Conservation (phyloP, 2,888 invertebrate species). For the Drosophila nr. fundita region DNA sequence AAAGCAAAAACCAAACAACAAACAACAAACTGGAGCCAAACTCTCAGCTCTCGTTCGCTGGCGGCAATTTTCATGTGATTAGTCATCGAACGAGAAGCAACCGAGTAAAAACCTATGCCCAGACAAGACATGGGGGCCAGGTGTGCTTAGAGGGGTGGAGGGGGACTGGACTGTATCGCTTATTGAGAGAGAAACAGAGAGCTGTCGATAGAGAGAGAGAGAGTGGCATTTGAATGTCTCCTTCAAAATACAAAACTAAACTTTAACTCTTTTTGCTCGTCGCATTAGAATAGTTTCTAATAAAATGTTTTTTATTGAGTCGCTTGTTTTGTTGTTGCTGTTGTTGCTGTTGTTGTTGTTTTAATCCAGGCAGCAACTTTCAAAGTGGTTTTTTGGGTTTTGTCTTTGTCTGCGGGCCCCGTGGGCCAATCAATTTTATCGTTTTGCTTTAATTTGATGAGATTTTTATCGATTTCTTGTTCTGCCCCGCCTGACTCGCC, state of each 20-base stretch:
- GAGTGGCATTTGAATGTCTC: slow-evolving; percentile 17
- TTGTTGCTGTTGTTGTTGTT: slow-evolving; percentile 1
- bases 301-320: slow-evolving; percentile 47
- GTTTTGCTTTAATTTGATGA: slow-evolving; percentile 79
- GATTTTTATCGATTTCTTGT: slow-evolving; percentile 73
- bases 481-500: slow-evolving; percentile 24
- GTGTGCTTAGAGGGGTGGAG: not conserved
- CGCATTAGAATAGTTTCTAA: slow-evolving; percentile 61
- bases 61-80: slow-evolving; percentile 76
- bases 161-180: not conserved
- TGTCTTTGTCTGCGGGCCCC: slow-evolving; percentile 14
- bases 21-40: slow-evolving; percentile 43
- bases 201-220: not conserved
- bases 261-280: slow-evolving; percentile 11
- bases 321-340: not conserved
- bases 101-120: slow-evolving; percentile 26
- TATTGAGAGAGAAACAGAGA: not conserved
- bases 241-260: slow-evolving; percentile 3
- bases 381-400: slow-evolving; percentile 33
- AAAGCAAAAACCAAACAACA: slow-evolving; percentile 50
- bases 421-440: slow-evolving; percentile 74
- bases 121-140: slow-evolving; percentile 14
- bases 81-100: slow-evolving; percentile 63
- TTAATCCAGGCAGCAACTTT: slow-evolving; percentile 33
- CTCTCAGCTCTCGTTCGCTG: slow-evolving; percentile 39